Evolutionary conservation across 2,797 vertebrate genomes (phyloP).

Genomic region (Botia kubotai): DNA sequence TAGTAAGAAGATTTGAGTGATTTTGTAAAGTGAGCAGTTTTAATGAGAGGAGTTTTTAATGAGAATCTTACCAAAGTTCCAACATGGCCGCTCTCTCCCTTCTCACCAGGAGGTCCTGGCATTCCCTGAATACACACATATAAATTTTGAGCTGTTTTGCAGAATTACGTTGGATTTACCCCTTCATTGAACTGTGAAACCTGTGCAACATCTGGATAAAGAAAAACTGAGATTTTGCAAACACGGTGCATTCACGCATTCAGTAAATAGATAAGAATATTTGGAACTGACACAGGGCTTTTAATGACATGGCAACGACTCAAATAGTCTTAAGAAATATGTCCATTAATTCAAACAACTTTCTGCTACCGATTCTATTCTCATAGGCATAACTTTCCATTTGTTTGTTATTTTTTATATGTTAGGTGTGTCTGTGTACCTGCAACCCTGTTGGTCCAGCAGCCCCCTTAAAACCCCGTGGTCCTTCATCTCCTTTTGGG

Average conservation of each 20-base stretch:
- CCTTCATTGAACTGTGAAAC: constrained; percentile 14
- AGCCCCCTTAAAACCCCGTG: constrained; percentile 82
- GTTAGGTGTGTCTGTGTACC: constrained; percentile 68
- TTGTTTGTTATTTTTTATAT: background rate
- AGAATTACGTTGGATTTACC: constrained; percentile 24
- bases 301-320: constrained; percentile 8
- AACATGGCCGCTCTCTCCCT: constrained; percentile 87
- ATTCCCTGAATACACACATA: constrained; percentile 77
- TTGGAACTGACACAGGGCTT: constrained; percentile 7
- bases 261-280: constrained; percentile 21
- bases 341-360: background rate
- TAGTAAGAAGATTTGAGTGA: constrained; percentile 25
- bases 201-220: constrained; percentile 6
- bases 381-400: background rate
- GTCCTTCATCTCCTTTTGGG: constrained; percentile 91
- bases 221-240: constrained; percentile 12
- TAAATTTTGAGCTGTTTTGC: constrained; percentile 1
- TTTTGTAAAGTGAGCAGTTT: constrained; percentile 19
- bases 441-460: constrained; percentile 85
- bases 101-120: constrained; percentile 87
- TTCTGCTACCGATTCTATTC: background rate
- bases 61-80: constrained; percentile 82
- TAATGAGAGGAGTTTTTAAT: background rate
- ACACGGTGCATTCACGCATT: constrained; percentile 23
- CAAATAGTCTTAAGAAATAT: background rate